Percentiles rank a stretch among this genome's conserved stretches.
These are phyloP conservation scores for Meteorus colon DNA, from an alignment of 2,888 invertebrate genomes.

Conservation along the genomic window DNA sequence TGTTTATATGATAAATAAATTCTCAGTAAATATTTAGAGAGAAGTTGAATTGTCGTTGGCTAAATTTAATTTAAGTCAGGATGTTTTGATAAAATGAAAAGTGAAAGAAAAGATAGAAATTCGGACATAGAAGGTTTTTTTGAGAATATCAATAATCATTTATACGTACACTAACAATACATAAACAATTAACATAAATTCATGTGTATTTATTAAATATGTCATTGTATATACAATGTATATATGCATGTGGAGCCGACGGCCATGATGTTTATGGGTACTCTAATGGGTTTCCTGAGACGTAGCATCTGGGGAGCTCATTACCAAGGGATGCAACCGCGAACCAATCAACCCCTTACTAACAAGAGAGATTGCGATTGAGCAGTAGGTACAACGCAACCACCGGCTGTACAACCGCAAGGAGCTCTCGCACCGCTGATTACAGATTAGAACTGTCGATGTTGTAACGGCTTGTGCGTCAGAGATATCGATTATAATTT, in stretches of 20 bases:
- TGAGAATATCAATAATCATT: no score
- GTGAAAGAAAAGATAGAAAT: no score
- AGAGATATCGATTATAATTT: conserved; percentile 1
- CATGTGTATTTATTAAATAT: neutral
- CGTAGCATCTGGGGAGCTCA: conserved; percentile 71
- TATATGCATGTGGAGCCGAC: conserved; percentile 30
- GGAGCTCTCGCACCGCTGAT: conserved; percentile 62
- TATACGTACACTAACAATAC: no score
- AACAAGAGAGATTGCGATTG: conserved; percentile 53
- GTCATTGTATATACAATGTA: conserved; percentile 3
- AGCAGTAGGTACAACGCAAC: conserved; percentile 22
- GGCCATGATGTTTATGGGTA: conserved; percentile 62
- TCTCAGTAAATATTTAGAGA: no score
- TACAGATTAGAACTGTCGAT: conserved; percentile 57
- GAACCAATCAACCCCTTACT: conserved; percentile 70
- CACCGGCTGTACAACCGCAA: conserved; percentile 59
- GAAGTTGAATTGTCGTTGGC: no score
- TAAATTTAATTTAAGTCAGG: neutral
- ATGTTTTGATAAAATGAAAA: no score
- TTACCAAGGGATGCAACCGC: conserved; percentile 72
- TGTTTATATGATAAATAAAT: no score
- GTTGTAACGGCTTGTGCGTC: conserved; percentile 36
- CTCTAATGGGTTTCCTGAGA: conserved; percentile 71
- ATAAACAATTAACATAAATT: neutral
- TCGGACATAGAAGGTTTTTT: no score